Base-by-base conservation (phyloP, 2,797 vertebrate species). In the Chloroceryle inda region DNA sequence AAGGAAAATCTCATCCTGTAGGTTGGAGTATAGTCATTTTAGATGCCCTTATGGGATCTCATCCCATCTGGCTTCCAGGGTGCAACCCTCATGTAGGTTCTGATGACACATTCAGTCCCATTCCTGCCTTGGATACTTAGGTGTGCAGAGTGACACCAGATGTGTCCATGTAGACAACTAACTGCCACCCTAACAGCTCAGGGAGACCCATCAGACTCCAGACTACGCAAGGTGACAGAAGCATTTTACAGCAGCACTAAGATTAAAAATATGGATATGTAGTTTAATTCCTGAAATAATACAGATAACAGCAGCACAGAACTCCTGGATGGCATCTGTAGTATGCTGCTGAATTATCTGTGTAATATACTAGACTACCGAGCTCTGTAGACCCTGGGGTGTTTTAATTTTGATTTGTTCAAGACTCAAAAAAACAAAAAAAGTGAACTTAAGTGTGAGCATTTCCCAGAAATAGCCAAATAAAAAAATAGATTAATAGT, bases 401-500 rank as follows among this genome's bases (percentile, higher is more conserved):
- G 12, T 8, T 89, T 86, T n/a, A 27, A 8, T 76, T 76, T 42
- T 78, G 29, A 20, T 55, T 80, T 35, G 10, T 35, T 82, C 29
- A 59, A 37, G 12, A 44, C 44, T 59, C 45, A 59, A 5, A 29
- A 40, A 78, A 75, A 63, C 17, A 22, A 22, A 23, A 47, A 47
- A 47, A 22, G 16, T n/a, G 29, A 69, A 45, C 31, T 42, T 37
- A 10, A 84, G 16, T 27, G 17, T 33, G 29, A 80, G 13, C 18
- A 63, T 33, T 69, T 55, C 10, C n/a, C 38, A 86, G 63, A 81
- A 88, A 69, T 44, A 62, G 67, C 1, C 13, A 76, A 67, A 71
- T 3, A 0, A 19, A 42, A 27, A 35, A 27, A 17, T 0, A 37
- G 3, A 56, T 10, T 49, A 55, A 38, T 38, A 61, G 31, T 35